These are phyloP conservation scores for Caenorhabditis sp. DNA, from an alignment of 2,888 invertebrate species.

Conservation along the genomic window DNA sequence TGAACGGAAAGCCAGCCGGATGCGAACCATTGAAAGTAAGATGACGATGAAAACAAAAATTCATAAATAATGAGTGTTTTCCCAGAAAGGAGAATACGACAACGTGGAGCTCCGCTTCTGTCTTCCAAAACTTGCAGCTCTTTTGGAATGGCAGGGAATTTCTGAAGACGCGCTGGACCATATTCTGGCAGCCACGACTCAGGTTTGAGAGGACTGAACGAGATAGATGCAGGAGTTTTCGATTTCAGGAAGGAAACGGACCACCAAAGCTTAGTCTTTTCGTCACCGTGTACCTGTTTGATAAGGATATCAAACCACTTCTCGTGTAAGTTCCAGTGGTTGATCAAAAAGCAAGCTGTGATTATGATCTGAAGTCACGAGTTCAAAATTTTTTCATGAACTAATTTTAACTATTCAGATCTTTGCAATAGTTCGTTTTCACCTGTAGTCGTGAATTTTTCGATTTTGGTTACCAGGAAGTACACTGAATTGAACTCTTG, in stretches of 20 bases:
- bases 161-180: slow-evolving; percentile 70
- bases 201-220: slow-evolving; percentile 30
- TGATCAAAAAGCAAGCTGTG: not conserved
- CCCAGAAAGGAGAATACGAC: slow-evolving; percentile 79
- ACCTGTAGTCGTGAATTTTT: slow-evolving; percentile 1
- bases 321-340: slow-evolving; percentile 63
- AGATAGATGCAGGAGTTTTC: no score
- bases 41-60: not conserved
- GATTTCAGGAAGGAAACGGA: slow-evolving; percentile 66
- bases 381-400: not conserved
- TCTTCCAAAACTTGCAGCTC: slow-evolving; percentile 77
- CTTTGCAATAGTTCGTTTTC: slow-evolving; percentile 20
- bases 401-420: slow-evolving; percentile 10
- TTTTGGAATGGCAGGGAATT: slow-evolving; percentile 74
- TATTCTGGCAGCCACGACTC: slow-evolving; percentile 71
- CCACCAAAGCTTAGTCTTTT: slow-evolving; percentile 72
- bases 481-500: not conserved
- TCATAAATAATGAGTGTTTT: slow-evolving; percentile 20
- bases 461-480: not conserved
- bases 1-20: slow-evolving; percentile 73
- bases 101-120: slow-evolving; percentile 81
- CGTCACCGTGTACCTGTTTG: slow-evolving; percentile 80
- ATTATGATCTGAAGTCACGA: not conserved
- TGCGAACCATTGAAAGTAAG: slow-evolving; percentile 72
- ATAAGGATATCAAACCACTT: slow-evolving; percentile 74